Conservation (phyloP, 2,888 invertebrate genomes). For the Heliconius cydno region DNA sequence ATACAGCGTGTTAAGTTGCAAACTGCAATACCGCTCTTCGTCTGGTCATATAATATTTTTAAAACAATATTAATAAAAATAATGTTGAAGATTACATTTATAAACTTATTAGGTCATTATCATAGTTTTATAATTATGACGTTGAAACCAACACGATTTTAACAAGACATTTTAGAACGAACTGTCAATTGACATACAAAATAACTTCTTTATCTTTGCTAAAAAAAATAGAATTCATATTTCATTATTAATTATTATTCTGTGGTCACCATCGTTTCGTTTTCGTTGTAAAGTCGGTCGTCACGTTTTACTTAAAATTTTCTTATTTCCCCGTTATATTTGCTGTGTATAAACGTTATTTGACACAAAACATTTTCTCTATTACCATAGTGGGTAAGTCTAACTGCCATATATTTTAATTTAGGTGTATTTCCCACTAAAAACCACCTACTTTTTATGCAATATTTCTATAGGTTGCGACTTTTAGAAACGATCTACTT, state of each 20-base stretch:
- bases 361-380: constrained; percentile 11
- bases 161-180: constrained; percentile 6
- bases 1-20: background rate
- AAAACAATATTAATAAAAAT: background rate
- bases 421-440: constrained; percentile 7
- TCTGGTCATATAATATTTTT: background rate
- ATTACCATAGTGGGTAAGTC: constrained; percentile 35
- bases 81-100: background rate
- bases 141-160: background rate
- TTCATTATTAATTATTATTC: constrained; percentile 20
- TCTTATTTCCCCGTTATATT: constrained; percentile 33
- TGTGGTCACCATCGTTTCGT: constrained; percentile 37
- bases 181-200: constrained; percentile 4
- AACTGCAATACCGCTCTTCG: background rate
- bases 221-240: background rate
- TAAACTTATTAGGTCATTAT: background rate
- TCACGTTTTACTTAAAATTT: constrained; percentile 40
- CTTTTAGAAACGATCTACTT: constrained; percentile 33
- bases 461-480: constrained; percentile 42
- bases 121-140: background rate
- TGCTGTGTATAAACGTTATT: constrained; percentile 17
- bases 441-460: constrained; percentile 20
- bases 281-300: constrained; percentile 35
- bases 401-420: background rate
- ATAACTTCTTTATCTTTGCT: background rate